Conservation (phyloP, 1,140 invertebrate species). For the Euschistus heros region DNA sequence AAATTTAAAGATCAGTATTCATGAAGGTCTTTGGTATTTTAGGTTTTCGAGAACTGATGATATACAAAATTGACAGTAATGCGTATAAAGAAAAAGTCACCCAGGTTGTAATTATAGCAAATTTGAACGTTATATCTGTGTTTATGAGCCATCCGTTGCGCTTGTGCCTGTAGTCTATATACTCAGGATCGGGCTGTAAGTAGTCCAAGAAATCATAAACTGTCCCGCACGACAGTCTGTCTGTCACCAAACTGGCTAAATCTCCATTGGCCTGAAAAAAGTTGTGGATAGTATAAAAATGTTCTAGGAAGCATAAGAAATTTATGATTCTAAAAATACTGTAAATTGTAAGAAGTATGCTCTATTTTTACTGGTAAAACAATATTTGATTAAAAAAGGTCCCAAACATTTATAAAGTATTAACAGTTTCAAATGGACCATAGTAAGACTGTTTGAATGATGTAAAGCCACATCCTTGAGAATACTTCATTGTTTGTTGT, state of each 20-base stretch:
- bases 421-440: too few species aligned
- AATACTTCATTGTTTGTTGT: too few species aligned
- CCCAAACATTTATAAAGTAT: too few species aligned
- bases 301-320: too few species aligned
- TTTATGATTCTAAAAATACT: too few species aligned
- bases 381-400: too few species aligned
- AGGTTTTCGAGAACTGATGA: constrained; percentile 11
- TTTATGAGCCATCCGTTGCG: constrained; percentile 51
- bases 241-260: constrained; percentile 48
- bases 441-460: too few species aligned
- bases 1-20: neutral
- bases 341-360: too few species aligned
- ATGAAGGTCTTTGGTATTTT: neutral
- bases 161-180: constrained; percentile 37
- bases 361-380: too few species aligned
- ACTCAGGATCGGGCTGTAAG: constrained; percentile 45
- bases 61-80: constrained; percentile 4
- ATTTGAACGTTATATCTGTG: constrained; percentile 46
- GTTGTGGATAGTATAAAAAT: too few species aligned
- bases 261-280: constrained; percentile 40
- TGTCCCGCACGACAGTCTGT: constrained; percentile 49
- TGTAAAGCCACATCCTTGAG: too few species aligned
- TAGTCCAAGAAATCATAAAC: constrained; percentile 66
- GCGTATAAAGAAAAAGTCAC: constrained; percentile 5
- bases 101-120: constrained; percentile 39